Conservation (phyloP, 2,113 vertebrate genomes). For the Speoplatyrhinus poulsoni region DNA sequence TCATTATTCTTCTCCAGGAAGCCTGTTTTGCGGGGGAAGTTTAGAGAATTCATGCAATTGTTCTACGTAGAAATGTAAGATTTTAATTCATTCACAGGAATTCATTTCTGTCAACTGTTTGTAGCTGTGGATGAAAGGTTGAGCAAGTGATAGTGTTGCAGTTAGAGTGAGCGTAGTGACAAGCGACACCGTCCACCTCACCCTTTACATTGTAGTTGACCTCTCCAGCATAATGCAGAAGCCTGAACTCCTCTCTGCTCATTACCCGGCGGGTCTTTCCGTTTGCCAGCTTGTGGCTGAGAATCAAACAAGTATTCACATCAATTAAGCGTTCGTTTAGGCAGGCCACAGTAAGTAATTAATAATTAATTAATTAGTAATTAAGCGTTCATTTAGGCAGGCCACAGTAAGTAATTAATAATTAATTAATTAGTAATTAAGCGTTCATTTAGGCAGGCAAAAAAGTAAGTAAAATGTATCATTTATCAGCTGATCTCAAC, state of each 20-base stretch:
- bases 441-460: no score
- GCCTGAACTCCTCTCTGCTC: constrained; percentile 90
- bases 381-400: no score
- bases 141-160: background rate
- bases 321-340: no score
- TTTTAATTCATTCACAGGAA: no score
- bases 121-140: constrained; percentile 1
- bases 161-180: background rate
- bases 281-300: constrained; percentile 94
- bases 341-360: no score
- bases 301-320: constrained; percentile 21
- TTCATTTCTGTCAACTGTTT: background rate
- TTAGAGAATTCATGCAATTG: constrained; percentile 7
- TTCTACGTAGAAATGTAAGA: background rate
- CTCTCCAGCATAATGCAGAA: constrained; percentile 94
- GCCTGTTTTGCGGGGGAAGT: constrained; percentile 70
- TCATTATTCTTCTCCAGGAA: constrained; percentile 99
- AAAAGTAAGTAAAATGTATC: no score
- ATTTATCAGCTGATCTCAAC: no score
- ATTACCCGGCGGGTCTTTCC: constrained; percentile 89
- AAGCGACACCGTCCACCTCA: constrained; percentile 48
- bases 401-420: no score
- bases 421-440: no score
- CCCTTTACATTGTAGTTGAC: constrained; percentile 94
- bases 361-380: no score